A percentile compares a stretch with the other conserved stretches of the same genome.
These are phyloP conservation scores for Acutogordius australiensis DNA, from an alignment of 2,888 invertebrate genomes.

Conservation along the genomic window DNA sequence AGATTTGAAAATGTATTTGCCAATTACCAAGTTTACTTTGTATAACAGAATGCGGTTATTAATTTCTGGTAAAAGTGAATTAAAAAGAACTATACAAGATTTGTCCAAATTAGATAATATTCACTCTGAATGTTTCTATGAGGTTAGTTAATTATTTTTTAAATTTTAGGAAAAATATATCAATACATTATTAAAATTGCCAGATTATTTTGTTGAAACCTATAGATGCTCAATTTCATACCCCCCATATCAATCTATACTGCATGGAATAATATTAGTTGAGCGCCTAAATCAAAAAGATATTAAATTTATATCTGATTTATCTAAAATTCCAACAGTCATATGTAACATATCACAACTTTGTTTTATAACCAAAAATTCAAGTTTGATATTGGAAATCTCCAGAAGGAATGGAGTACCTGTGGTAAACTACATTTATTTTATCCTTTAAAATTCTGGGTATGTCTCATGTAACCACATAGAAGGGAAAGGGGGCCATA, in stretches of 20 bases:
- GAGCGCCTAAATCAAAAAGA: not conserved
- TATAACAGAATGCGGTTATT: not conserved
- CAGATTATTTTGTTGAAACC: slow-evolving; percentile 7
- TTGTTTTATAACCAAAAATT: slow-evolving; percentile 2
- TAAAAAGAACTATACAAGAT: not conserved
- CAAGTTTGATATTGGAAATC: not conserved
- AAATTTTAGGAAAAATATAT: slow-evolving; percentile 3
- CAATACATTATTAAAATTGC: not conserved
- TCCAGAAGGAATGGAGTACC: not conserved
- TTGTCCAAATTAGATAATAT: too few species aligned
- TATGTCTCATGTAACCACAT: too few species aligned
- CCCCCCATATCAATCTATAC: not conserved
- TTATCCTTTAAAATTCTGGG: too few species aligned
- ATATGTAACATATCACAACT: not conserved
- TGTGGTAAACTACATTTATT: too few species aligned
- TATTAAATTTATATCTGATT: not conserved
- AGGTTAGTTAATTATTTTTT: not conserved
- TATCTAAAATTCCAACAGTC: not conserved
- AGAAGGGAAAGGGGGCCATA: too few species aligned
- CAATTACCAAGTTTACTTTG: not conserved
- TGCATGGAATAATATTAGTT: not conserved
- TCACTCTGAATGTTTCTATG: not conserved
- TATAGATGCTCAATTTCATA: not conserved
- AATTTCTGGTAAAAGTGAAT: not conserved
- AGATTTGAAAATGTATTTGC: not conserved